Base-by-base conservation (phyloP, 2,888 invertebrate genomes). In the Temnothorax rugatulus region DNA sequence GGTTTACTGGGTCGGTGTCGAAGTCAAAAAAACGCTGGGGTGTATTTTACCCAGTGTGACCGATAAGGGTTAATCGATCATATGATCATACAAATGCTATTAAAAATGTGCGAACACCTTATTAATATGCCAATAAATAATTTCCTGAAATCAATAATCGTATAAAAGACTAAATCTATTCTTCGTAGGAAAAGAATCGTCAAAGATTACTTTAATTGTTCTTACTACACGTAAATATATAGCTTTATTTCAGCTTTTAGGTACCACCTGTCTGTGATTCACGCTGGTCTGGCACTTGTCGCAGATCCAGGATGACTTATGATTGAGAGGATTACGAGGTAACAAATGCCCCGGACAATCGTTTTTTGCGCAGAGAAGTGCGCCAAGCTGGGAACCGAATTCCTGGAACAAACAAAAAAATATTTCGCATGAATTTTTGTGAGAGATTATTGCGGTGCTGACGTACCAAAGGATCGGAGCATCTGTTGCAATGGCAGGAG, bases 401-500 rank as follows among this genome's bases (percentile, higher is more conserved):
- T 97, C 97, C 95, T 95, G 34, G 15, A n/a, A 34, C 13, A 18
- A 74, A 34, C 4, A 29, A 8, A 2, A 68, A 15, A 76, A 13
- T 25, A 13, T 47, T 13, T 18, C 1, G 50, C 9, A 8, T 64
- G 2, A 59, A 18, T 38, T 59, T 63, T 59, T 13, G 4, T 3
- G 18, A 11, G 0, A 34, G 3, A 61, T 41, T 7, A 13, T 25
- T 1, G 38, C 4, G n/a, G 4, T 18, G 15, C 18, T 18, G 11
- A 89, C 59, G 86, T 92, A 95, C 95, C 59, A 96, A 96, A 0
- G 96, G 96, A 93, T 97, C 97, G 1, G 95, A 94, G 92, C 97
- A 97, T 76, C 97, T 95, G 4, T 95, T 93, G 92, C 97, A 97
- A 81, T 93, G 94, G 92, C 97, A 97, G 69, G 95, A 93, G 92